phyloP scores from a whole-genome alignment of 1,140 invertebrate species.

The Trachymyrmex septentrionalis region DNA sequence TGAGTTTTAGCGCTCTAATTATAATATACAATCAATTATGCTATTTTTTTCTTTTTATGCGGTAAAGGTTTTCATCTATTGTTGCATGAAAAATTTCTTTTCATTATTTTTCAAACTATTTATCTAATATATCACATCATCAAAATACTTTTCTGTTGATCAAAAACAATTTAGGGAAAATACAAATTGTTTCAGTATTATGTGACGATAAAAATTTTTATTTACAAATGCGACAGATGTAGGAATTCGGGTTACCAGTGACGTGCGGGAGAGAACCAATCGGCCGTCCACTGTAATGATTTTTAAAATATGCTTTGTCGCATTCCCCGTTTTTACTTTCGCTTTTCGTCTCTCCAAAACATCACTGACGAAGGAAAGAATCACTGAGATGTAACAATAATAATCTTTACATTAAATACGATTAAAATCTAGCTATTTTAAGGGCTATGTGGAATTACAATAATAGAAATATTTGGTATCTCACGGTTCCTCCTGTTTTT shows the following conservation, averaged over 20 bases:
- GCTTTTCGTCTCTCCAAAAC: slow-evolving; percentile 74
- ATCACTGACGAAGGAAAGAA: slow-evolving; percentile 80
- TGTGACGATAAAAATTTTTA: slow-evolving; percentile 86
- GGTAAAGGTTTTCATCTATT: not conserved
- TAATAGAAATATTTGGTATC: slow-evolving; percentile 78
- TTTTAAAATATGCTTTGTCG: slow-evolving; percentile 37
- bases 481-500: slow-evolving; percentile 61
- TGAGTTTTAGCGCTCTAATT: not conserved
- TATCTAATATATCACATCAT: not conserved
- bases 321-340: not conserved
- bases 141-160: slow-evolving; percentile 1
- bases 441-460: slow-evolving; percentile 82
- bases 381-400: slow-evolving; percentile 83
- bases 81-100: not conserved
- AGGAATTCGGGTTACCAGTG: slow-evolving; percentile 83
- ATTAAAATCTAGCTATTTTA: slow-evolving; percentile 82
- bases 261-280: slow-evolving; percentile 80
- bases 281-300: slow-evolving; percentile 35
- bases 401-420: slow-evolving; percentile 84
- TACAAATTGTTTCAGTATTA: slow-evolving; percentile 43
- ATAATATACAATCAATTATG: not conserved
- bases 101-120: not conserved
- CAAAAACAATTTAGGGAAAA: not conserved
- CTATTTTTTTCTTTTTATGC: not conserved
- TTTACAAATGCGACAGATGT: slow-evolving; percentile 86